These are phyloP conservation scores for Phymastichus coffea DNA, from an alignment of 1,140 invertebrate genomes.

Conservation along the genomic window DNA sequence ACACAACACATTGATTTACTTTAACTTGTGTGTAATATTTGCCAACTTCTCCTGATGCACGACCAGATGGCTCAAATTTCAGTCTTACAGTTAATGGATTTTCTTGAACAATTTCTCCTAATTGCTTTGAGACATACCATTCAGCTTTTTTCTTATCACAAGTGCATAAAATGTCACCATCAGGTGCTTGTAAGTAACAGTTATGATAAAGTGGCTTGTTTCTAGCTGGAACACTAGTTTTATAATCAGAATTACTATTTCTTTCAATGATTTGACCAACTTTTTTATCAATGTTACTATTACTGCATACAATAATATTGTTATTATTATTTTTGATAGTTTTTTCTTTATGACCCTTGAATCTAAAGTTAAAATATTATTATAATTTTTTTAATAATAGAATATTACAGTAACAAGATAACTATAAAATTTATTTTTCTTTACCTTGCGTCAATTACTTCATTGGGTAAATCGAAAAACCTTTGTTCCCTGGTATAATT, in stretches of 20 bases:
- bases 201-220: conserved; percentile 78
- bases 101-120: conserved; percentile 64
- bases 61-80: conserved; percentile 78
- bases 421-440: no score
- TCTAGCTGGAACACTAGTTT: conserved; percentile 51
- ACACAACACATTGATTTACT: conserved; percentile 83
- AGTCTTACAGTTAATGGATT: conserved; percentile 75
- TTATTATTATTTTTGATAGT: conserved; percentile 12
- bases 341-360: conserved; percentile 32
- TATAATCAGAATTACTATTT: conserved; percentile 25
- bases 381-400: conserved; percentile 3
- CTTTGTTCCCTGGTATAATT: conserved; percentile 36
- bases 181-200: conserved; percentile 75
- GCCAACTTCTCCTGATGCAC: conserved; percentile 68
- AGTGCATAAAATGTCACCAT: conserved; percentile 76
- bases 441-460: conserved; percentile 46
- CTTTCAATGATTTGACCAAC: conserved; percentile 26
- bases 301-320: neutral
- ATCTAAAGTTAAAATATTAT: conserved; percentile 29
- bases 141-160: conserved; percentile 79
- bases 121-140: conserved; percentile 74
- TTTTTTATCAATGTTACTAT: conserved; percentile 15
- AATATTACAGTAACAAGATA: neutral
- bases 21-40: conserved; percentile 75
- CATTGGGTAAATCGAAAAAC: conserved; percentile 39